These are phyloP conservation scores for Synanthedon tipuliformis DNA, from an alignment of 2,888 invertebrate species.

Conservation along the genomic window DNA sequence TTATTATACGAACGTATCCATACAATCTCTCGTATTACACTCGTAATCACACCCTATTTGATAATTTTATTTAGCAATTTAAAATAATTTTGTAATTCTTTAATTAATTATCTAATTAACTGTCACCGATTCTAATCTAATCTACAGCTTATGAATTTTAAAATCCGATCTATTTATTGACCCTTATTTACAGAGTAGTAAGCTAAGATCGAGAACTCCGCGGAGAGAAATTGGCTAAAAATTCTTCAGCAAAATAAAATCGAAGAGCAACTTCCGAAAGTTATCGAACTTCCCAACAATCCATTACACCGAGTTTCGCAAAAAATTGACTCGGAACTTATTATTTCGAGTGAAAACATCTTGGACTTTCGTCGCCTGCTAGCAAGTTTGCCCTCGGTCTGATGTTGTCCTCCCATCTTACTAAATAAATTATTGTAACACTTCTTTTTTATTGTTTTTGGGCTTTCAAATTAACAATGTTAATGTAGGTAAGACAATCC, in stretches of 20 bases:
- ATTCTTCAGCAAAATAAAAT: conserved; percentile 64
- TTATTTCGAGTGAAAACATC: conserved; percentile 68
- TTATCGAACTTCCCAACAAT: conserved; percentile 68
- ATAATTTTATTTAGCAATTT: no score
- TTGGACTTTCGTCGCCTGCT: conserved; percentile 48
- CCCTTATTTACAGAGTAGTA: conserved; percentile 36
- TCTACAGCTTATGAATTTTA: no score
- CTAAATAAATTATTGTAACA: not conserved
- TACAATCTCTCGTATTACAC: no score
- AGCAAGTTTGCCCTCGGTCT: conserved; percentile 28
- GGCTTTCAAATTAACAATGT: no score
- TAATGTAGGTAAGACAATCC: no score
- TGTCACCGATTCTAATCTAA: no score
- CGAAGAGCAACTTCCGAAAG: conserved; percentile 67
- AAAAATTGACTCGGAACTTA: conserved; percentile 66
- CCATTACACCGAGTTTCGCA: conserved; percentile 67
- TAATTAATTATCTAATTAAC: no score
- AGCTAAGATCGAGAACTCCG: conserved; percentile 60
- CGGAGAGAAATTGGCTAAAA: conserved; percentile 66
- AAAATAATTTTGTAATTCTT: no score
- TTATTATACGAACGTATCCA: no score
- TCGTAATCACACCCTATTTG: no score
- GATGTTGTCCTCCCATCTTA: conserved; percentile 9
- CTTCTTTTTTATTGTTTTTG: no score
- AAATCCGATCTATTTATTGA: not conserved